These are phyloP conservation scores for Benitochromis conjunctus DNA, from an alignment of 2,113 vertebrate genomes.

Conservation along the genomic window DNA sequence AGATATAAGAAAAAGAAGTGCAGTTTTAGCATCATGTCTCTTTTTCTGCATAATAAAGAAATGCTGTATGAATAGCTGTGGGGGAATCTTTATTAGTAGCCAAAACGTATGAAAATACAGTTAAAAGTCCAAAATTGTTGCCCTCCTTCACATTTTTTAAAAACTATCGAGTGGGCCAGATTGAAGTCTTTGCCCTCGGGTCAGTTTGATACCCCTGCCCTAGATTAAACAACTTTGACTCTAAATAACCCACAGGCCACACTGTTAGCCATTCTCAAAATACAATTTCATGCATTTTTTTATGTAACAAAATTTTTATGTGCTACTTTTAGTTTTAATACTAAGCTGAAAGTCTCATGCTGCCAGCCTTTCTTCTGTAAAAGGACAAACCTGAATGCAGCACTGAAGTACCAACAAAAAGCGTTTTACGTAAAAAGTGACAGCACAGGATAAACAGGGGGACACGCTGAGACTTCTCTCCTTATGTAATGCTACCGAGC, in stretches of 20 bases:
- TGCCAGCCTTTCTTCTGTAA: neutral
- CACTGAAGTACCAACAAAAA: neutral
- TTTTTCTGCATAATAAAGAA: neutral
- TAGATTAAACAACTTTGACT: neutral
- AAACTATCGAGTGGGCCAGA: neutral
- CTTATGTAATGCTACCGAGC: conserved; percentile 55
- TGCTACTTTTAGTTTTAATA: neutral
- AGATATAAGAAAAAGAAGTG: neutral
- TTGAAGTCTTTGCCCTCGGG: neutral
- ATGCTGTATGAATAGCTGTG: neutral
- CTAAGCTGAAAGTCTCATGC: neutral
- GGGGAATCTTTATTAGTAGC: neutral
- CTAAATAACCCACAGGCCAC: neutral
- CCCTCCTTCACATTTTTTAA: neutral
- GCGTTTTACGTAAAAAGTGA: conserved; percentile 11
- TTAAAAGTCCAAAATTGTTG: neutral
- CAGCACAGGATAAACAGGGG: conserved; percentile 21
- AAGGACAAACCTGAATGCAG: neutral
- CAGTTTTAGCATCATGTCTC: neutral
- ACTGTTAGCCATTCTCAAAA: neutral
- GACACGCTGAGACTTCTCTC: conserved; percentile 56
- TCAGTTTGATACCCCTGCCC: neutral
- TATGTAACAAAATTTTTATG: neutral
- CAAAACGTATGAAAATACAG: neutral
- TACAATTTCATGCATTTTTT: neutral